phyloP scores from a whole-genome alignment of 1,140 invertebrate genomes.

The Pantala flavescens region DNA sequence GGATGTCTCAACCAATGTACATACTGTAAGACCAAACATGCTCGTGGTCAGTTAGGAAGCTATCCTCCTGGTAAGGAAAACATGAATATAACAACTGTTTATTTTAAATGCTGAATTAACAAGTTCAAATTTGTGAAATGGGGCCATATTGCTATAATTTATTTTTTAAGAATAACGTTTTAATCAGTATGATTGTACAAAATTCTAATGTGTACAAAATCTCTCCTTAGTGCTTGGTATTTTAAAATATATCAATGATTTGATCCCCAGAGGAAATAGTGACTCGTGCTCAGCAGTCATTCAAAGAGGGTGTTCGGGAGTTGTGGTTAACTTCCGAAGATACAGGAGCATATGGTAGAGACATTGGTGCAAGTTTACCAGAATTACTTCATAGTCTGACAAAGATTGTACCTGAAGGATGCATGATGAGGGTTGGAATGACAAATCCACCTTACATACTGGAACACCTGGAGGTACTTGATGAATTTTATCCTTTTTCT shows the following conservation, averaged over 20 bases:
- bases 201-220: too few species aligned
- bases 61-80: conserved; percentile 54
- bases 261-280: conserved; percentile 57
- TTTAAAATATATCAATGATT: too few species aligned
- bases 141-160: too few species aligned
- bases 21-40: conserved; percentile 98
- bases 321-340: conserved; percentile 99
- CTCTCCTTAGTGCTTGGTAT: too few species aligned
- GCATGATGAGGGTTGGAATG: conserved; percentile 85
- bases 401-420: conserved; percentile 80
- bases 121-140: too few species aligned
- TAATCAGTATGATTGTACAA: too few species aligned
- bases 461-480: conserved; percentile 67
- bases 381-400: conserved; percentile 79
- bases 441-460: conserved; percentile 98
- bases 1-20: conserved; percentile 98
- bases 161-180: too few species aligned
- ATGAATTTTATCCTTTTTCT: neutral
- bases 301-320: conserved; percentile 86
- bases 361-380: conserved; percentile 82
- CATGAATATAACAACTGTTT: too few species aligned
- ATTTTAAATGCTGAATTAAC: too few species aligned
- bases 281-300: conserved; percentile 68
- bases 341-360: conserved; percentile 91
- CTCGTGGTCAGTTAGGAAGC: conserved; percentile 87